Conservation (phyloP, 2,888 invertebrate species). For the Xestia c-nigrum region DNA sequence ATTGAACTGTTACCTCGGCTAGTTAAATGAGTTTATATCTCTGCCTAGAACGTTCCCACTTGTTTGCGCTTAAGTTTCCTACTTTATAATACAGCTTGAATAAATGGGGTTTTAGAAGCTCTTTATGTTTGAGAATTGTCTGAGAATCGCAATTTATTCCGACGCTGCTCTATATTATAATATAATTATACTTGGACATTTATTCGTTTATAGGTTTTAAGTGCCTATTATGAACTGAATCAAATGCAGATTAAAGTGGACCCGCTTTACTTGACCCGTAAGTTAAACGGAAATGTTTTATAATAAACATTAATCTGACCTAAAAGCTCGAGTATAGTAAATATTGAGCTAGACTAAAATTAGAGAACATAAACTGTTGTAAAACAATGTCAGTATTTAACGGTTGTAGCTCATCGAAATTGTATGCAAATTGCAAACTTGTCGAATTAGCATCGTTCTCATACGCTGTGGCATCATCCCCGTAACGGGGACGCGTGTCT, state of each 20-base stretch:
- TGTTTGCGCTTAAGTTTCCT: conserved; percentile 69
- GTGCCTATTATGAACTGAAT: conserved; percentile 60
- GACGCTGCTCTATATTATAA: conserved; percentile 54
- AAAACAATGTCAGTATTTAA: conserved; percentile 60
- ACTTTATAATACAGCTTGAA: conserved; percentile 66
- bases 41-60: conserved; percentile 68
- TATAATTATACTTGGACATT: conserved; percentile 58
- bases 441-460: conserved; percentile 66
- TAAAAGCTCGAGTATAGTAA: conserved; percentile 39
- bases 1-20: conserved; percentile 80
- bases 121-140: conserved; percentile 64
- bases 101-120: conserved; percentile 60
- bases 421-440: conserved; percentile 63
- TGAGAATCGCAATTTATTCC: conserved; percentile 57
- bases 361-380: conserved; percentile 35
- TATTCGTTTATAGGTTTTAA: conserved; percentile 62
- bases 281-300: conserved; percentile 56
- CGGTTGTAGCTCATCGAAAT: conserved; percentile 54
- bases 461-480: conserved; percentile 67
- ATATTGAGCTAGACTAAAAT: conserved; percentile 50
- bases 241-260: conserved; percentile 60
- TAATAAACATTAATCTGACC: conserved; percentile 49
- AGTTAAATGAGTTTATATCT: conserved; percentile 79
- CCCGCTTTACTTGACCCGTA: conserved; percentile 59
- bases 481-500: conserved; percentile 84